phyloP scores from a whole-genome alignment of 2,888 invertebrate genomes.

The Auanema freiburgensis region DNA sequence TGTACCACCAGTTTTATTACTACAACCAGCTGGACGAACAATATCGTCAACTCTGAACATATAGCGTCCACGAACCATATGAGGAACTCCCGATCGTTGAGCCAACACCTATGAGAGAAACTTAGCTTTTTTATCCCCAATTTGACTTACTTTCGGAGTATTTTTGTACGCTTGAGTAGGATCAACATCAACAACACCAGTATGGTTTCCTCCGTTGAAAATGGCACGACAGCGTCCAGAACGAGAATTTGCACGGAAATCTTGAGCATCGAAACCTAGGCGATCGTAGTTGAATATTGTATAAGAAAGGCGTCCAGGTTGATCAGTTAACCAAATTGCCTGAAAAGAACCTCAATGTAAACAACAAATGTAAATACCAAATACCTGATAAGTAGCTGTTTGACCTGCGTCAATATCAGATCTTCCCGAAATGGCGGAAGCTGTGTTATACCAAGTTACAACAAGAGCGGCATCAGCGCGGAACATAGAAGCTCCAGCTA shows the following conservation, averaged over 20 bases:
- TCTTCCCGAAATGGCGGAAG: slow-evolving; percentile 66
- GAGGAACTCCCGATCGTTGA: slow-evolving; percentile 62
- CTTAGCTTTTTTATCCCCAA: neutral
- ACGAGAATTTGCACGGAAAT: slow-evolving; percentile 59
- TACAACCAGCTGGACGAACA: slow-evolving; percentile 86
- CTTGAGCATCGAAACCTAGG: slow-evolving; percentile 82
- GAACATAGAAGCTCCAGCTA: slow-evolving; percentile 85
- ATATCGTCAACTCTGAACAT: slow-evolving; percentile 92
- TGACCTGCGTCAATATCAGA: slow-evolving; percentile 66
- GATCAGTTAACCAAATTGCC: slow-evolving; percentile 73
- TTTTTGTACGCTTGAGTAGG: slow-evolving; percentile 61
- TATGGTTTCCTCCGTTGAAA: slow-evolving; percentile 64
- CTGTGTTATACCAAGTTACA: slow-evolving; percentile 93
- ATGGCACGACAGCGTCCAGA: slow-evolving; percentile 60
- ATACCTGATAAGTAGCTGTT: slow-evolving; percentile 93
- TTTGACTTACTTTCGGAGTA: slow-evolving; percentile 52
- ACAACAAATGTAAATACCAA: neutral
- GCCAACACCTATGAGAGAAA: slow-evolving; percentile 39
- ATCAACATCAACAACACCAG: slow-evolving; percentile 62
- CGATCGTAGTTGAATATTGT: slow-evolving; percentile 91
- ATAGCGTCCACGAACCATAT: slow-evolving; percentile 75
- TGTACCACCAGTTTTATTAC: slow-evolving; percentile 64
- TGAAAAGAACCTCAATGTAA: slow-evolving; percentile 4
- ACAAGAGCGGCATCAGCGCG: slow-evolving; percentile 86
- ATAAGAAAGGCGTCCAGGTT: slow-evolving; percentile 90